Evolutionary conservation across 2,797 vertebrate species (phyloP).

Genomic region (Onychomys torridus): DNA sequence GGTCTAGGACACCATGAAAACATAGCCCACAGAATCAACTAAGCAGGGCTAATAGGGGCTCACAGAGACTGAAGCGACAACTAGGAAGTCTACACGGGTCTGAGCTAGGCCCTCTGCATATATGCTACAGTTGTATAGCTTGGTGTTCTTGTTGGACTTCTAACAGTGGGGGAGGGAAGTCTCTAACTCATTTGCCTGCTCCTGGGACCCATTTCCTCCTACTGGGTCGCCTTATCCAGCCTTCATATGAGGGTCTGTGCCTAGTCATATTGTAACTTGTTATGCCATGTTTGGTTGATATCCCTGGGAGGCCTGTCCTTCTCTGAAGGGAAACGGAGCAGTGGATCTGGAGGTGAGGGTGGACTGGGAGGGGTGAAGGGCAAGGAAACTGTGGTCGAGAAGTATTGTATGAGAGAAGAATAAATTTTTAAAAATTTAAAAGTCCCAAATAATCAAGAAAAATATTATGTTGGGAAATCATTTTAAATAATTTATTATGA

Average conservation of each 20-base stretch:
- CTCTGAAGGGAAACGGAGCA: neutral
- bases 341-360: neutral
- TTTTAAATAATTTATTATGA: slow-evolving; percentile 17
- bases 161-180: neutral
- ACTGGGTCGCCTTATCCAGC: neutral
- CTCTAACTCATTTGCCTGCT: neutral
- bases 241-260: neutral
- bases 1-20: neutral
- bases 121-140: neutral
- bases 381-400: neutral
- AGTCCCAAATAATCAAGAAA: neutral
- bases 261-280: neutral
- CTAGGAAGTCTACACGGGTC: neutral
- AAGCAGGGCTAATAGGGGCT: neutral
- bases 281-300: neutral
- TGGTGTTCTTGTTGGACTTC: neutral
- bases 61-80: neutral
- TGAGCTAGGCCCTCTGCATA: neutral
- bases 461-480: neutral
- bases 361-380: neutral
- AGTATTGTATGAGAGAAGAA: neutral
- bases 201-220: neutral
- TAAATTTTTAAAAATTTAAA: neutral
- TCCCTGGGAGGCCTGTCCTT: neutral
- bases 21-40: neutral